phyloP scores from a whole-genome alignment of 2,113 vertebrate genomes.

The Oncorhynchus tshawytscha region DNA sequence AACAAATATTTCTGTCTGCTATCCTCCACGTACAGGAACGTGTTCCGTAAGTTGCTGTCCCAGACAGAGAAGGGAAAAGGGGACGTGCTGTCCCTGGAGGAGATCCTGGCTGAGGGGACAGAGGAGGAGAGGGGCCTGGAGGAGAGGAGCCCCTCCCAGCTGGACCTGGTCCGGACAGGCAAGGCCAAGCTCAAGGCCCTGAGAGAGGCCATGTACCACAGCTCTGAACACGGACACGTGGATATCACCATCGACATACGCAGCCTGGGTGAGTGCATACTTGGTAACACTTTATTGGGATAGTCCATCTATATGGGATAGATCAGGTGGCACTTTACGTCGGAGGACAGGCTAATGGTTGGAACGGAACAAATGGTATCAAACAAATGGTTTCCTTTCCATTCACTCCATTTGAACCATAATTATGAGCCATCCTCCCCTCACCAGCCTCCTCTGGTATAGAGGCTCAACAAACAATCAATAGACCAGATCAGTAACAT shows the following conservation, averaged over 20 bases:
- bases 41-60: conserved; percentile 93
- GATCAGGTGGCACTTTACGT: no score
- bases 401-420: no score
- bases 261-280: conserved; percentile 83
- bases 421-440: no score
- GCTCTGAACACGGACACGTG: conserved; percentile 91
- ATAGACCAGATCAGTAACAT: no score
- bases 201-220: conserved; percentile 98
- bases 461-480: no score
- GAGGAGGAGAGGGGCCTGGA: conserved; percentile 91
- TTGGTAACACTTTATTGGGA: no score
- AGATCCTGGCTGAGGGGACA: conserved; percentile 93
- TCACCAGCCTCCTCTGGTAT: no score
- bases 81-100: conserved; percentile 93
- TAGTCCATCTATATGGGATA: no score
- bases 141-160: conserved; percentile 77
- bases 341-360: no score
- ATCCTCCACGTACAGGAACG: conserved; percentile 77
- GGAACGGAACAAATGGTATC: no score
- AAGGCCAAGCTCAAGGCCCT: conserved; percentile 94
- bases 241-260: conserved; percentile 96
- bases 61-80: conserved; percentile 92
- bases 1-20: background rate
- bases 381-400: no score
- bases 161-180: conserved; percentile 84